These are phyloP conservation scores for Philaethria dido DNA, from an alignment of 2,888 invertebrate genomes.

Conservation along the genomic window DNA sequence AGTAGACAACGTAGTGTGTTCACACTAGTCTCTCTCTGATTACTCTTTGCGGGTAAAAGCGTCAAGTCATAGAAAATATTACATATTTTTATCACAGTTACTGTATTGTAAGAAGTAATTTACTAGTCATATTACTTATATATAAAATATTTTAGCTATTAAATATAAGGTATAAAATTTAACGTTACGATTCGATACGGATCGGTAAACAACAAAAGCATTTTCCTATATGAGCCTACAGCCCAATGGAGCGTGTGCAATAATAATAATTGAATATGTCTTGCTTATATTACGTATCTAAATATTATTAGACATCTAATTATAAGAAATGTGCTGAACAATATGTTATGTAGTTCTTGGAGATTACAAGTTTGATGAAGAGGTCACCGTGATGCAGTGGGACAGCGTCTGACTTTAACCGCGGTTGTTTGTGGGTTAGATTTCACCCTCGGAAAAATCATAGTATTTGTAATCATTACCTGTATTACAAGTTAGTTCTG, in stretches of 20 bases:
- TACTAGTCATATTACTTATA: not conserved
- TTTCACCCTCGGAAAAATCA: no score
- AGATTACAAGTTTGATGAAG: not conserved
- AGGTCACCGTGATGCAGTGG: no score
- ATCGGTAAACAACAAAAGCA: conserved; percentile 31
- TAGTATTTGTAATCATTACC: no score
- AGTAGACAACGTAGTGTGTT: no score
- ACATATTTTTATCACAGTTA: no score
- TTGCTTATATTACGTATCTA: not conserved
- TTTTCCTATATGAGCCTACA: conserved; percentile 29
- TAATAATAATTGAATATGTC: conserved; percentile 19
- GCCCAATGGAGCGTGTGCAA: conserved; percentile 23
- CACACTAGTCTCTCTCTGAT: no score
- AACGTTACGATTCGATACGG: conserved; percentile 19
- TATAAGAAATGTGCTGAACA: not conserved
- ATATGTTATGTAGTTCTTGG: not conserved
- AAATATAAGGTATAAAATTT: not conserved
- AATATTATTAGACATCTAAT: not conserved
- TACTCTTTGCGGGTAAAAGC: no score
- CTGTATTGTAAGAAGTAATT: no score
- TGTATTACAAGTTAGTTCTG: no score
- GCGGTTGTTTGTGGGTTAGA: no score
- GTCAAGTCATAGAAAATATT: no score
- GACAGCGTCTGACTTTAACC: no score
- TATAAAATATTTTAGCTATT: not conserved